Percentiles rank a stretch among this genome's conserved stretches.
Evolutionary conservation across 2,888 invertebrate genomes (phyloP).

Genomic region (Cosmia pyralina): DNA sequence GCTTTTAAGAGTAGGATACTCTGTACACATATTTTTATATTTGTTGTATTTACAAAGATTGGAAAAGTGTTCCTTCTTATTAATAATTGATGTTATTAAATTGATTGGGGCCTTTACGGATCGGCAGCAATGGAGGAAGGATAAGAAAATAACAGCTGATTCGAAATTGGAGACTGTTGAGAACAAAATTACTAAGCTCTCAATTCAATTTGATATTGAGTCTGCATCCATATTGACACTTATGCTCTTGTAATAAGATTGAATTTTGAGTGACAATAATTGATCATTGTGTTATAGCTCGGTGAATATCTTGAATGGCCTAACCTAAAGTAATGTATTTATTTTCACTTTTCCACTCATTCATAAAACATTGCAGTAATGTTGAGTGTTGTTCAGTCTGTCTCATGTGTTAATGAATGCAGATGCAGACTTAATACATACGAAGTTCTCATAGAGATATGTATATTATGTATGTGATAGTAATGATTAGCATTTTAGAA

Average conservation of each 20-base stretch:
- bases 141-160: slow-evolving; percentile 61
- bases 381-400: slow-evolving; percentile 38
- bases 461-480: slow-evolving; percentile 74
- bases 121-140: slow-evolving; percentile 56
- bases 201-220: slow-evolving; percentile 55
- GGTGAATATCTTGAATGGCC: slow-evolving; percentile 40
- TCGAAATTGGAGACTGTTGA: slow-evolving; percentile 68
- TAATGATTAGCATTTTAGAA: slow-evolving; percentile 70
- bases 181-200: slow-evolving; percentile 62
- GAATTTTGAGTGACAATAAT: slow-evolving; percentile 18
- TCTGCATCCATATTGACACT: slow-evolving; percentile 54
- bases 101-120: slow-evolving; percentile 68
- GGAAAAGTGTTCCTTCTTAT: slow-evolving; percentile 55
- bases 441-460: slow-evolving; percentile 72
- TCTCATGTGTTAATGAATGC: slow-evolving; percentile 58
- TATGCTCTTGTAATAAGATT: slow-evolving; percentile 1
- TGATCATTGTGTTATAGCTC: slow-evolving; percentile 21
- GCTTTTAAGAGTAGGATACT: slow-evolving; percentile 49
- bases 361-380: slow-evolving; percentile 34
- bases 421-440: slow-evolving; percentile 67
- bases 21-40: slow-evolving; percentile 64
- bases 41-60: slow-evolving; percentile 58
- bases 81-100: slow-evolving; percentile 62
- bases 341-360: slow-evolving; percentile 29
- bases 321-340: slow-evolving; percentile 42